phyloP scores from a whole-genome alignment of 2,797 vertebrate genomes.

The Artibeus jamaicensis region DNA sequence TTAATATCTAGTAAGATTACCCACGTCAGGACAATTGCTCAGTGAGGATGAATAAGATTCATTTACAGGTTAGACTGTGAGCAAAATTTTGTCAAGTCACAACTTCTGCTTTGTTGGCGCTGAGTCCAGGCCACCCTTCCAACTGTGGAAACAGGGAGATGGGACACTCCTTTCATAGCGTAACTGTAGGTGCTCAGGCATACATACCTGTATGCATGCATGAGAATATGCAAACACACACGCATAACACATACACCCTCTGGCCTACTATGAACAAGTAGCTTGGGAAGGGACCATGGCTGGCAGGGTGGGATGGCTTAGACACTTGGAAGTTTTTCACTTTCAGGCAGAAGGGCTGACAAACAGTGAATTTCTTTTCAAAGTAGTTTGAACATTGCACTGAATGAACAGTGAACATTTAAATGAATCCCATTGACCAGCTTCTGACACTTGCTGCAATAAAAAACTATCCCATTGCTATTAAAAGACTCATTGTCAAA shows the following conservation, averaged over 20 bases:
- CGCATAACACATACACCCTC: neutral
- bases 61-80: neutral
- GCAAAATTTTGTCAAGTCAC: neutral
- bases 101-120: neutral
- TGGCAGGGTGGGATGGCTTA: neutral
- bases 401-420: neutral
- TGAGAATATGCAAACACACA: neutral
- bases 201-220: fast-evolving
- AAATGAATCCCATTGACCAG: neutral
- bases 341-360: neutral
- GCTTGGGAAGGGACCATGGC: neutral
- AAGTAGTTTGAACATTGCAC: neutral
- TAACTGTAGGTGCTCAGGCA: neutral
- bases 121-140: neutral
- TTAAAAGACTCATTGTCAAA: neutral
- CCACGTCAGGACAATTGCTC: neutral
- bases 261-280: neutral
- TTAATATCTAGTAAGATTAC: neutral
- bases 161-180: neutral
- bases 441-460: neutral
- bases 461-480: neutral
- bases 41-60: neutral
- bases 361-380: neutral
- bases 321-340: neutral
- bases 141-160: neutral